Conservation (phyloP, 2,113 vertebrate genomes). For the Malurus melanocephalus region DNA sequence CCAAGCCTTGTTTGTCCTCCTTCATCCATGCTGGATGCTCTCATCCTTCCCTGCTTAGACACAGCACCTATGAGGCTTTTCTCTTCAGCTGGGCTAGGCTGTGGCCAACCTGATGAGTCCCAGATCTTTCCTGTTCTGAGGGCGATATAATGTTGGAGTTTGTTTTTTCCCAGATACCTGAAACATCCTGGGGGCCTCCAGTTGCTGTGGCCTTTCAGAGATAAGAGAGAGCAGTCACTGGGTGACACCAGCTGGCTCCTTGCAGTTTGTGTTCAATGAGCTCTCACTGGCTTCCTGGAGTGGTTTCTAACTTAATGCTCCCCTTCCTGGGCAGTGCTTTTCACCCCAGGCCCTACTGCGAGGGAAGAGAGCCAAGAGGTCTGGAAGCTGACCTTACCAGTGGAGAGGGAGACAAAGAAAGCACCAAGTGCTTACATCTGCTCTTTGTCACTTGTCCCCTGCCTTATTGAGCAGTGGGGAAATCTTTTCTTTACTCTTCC, state of each 20-base stretch:
- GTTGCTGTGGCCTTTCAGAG: neutral
- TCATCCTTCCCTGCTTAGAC: neutral
- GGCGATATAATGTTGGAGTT: neutral
- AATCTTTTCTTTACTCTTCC: neutral
- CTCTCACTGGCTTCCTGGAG: neutral
- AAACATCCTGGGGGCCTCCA: neutral
- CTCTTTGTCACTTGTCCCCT: neutral
- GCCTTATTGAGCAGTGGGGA: neutral
- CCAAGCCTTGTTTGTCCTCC: neutral
- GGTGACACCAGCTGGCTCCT: fast-evolving
- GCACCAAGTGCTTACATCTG: neutral
- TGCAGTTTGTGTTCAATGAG: neutral
- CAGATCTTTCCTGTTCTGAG: neutral
- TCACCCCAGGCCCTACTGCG: neutral
- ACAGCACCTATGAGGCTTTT: neutral
- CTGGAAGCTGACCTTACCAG: neutral
- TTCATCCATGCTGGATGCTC: neutral
- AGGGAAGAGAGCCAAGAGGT: neutral
- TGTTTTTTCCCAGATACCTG: neutral
- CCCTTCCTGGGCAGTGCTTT: neutral
- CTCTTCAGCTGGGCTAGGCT: neutral
- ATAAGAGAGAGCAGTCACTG: neutral
- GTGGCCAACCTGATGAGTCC: neutral
- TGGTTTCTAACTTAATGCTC: neutral
- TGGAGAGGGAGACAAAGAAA: neutral